Evolutionary conservation across 2,888 invertebrate species (phyloP).

Genomic region (Himalopsyche tibetana): DNA sequence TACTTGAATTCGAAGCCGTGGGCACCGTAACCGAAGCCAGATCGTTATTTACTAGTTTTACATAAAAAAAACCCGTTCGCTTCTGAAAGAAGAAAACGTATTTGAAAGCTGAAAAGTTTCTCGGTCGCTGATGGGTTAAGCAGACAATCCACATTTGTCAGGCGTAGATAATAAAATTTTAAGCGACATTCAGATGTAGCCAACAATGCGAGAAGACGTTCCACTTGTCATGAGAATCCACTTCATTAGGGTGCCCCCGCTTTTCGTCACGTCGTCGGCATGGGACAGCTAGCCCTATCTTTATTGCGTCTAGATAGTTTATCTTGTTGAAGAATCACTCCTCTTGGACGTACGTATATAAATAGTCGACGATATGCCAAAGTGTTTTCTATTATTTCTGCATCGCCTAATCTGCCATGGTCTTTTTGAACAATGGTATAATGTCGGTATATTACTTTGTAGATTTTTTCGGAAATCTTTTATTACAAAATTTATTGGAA

Average conservation of each 20-base stretch:
- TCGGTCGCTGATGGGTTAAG: background rate
- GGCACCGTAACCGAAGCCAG: no score
- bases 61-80: no score
- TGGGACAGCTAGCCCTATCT: constrained; percentile 55
- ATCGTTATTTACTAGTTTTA: no score
- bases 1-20: no score
- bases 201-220: constrained; percentile 1
- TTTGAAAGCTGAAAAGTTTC: no score
- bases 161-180: background rate
- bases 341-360: background rate
- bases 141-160: constrained; percentile 26
- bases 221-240: constrained; percentile 50
- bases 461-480: no score
- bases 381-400: background rate
- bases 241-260: constrained; percentile 57
- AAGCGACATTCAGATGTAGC: background rate
- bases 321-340: constrained; percentile 50
- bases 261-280: constrained; percentile 53
- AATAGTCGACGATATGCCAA: background rate
- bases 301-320: constrained; percentile 55
- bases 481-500: no score
- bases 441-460: no score
- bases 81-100: no score
- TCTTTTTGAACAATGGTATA: no score
- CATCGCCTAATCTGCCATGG: no score